Percentiles rank a stretch among this genome's conserved stretches.
Conservation (phyloP, 2,888 invertebrate species). For the Ectemnius continuus region DNA sequence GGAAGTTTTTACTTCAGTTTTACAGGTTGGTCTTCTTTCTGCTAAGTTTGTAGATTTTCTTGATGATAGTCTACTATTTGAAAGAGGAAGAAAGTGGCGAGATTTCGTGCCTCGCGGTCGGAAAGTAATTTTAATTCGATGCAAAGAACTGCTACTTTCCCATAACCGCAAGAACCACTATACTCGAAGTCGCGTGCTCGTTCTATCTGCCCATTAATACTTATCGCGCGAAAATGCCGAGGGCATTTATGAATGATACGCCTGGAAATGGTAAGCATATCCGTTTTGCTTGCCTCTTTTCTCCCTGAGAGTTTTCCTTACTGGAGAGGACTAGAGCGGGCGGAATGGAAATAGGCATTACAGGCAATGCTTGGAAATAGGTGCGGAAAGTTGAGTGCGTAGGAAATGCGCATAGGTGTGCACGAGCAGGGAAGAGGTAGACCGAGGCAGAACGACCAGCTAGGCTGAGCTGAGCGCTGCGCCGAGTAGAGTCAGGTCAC, state of each 20-base stretch:
- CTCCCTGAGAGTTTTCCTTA: background rate
- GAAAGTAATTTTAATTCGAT: too few relatives aligned
- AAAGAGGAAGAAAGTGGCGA: background rate
- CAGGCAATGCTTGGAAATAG: slow-evolving; percentile 5
- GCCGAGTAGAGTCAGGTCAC: slow-evolving; percentile 32
- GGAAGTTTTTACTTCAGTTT: too few relatives aligned
- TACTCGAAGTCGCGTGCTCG: slow-evolving; percentile 31
- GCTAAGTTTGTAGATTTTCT: too few relatives aligned
- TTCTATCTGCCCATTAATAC: slow-evolving; percentile 33
- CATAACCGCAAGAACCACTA: slow-evolving; percentile 25
- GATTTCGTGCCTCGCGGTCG: background rate
- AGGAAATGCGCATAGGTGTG: slow-evolving; percentile 27
- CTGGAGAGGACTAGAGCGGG: background rate
- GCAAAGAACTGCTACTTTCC: slow-evolving; percentile 18
- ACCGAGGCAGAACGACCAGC: slow-evolving; percentile 15
- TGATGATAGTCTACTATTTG: background rate
- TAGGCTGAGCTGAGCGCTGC: background rate
- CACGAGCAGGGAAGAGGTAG: slow-evolving; percentile 27
- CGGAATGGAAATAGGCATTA: slow-evolving; percentile 1
- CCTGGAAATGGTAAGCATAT: background rate
- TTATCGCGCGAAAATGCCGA: slow-evolving; percentile 13
- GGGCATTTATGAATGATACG: background rate
- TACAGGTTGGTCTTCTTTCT: too few relatives aligned
- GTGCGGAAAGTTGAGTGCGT: slow-evolving; percentile 17
- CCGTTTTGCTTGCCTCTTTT: background rate